phyloP scores from a whole-genome alignment of 1,140 invertebrate species.

The Ceratina calcarata region DNA sequence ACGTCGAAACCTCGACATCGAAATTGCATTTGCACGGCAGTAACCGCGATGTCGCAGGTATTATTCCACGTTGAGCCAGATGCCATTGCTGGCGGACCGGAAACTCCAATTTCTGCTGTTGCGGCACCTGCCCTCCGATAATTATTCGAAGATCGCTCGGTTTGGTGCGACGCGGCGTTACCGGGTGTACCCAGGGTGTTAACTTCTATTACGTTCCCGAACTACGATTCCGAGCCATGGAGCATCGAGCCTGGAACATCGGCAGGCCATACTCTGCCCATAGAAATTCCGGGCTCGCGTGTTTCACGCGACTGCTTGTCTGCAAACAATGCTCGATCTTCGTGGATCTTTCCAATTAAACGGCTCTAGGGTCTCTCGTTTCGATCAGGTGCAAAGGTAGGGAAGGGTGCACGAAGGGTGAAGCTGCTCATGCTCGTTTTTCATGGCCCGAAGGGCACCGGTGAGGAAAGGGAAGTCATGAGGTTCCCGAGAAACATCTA shows the following conservation, averaged over 20 bases:
- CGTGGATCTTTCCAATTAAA: constrained; percentile 67
- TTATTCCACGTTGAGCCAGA: constrained; percentile 27
- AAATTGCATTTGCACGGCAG: constrained; percentile 43
- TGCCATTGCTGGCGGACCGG: constrained; percentile 30
- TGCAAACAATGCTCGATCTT: constrained; percentile 60
- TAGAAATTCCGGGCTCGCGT: constrained; percentile 52
- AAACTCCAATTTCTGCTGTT: constrained; percentile 45
- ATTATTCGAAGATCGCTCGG: constrained; percentile 42
- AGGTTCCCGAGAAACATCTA: constrained; percentile 1
- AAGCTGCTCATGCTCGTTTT: constrained; percentile 8
- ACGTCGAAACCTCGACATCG: constrained; percentile 32
- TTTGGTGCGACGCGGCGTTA: constrained; percentile 7
- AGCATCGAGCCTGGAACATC: not conserved
- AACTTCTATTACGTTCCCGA: constrained; percentile 37
- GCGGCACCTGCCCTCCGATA: constrained; percentile 37
- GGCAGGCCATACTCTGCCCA: not conserved
- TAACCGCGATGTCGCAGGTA: not conserved
- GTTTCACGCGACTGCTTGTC: constrained; percentile 62
- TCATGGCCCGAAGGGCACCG: constrained; percentile 40
- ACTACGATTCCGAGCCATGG: constrained; percentile 15
- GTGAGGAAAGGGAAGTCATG: constrained; percentile 21
- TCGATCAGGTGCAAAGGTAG: constrained; percentile 63
- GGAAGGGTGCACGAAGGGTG: constrained; percentile 38
- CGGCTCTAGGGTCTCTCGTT: constrained; percentile 23
- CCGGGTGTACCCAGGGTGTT: constrained; percentile 10